These are phyloP conservation scores for Copidosoma floridanum DNA, from an alignment of 1,140 invertebrate species.

Conservation along the genomic window DNA sequence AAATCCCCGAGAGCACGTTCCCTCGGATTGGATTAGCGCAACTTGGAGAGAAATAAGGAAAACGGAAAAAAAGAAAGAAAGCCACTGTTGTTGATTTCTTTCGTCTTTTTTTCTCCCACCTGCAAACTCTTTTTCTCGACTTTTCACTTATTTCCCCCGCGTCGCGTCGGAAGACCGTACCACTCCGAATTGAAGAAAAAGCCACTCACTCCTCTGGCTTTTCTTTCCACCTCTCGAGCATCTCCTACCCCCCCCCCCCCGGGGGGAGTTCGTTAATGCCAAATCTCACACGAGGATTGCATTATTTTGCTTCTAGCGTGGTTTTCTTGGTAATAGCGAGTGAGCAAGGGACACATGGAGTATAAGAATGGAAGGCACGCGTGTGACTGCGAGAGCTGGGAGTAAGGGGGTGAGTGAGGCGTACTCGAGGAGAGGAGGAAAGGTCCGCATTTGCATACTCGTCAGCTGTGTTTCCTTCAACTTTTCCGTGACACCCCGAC, in stretches of 20 bases:
- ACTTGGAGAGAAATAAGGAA: neutral
- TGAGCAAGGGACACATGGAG: slow-evolving; percentile 22
- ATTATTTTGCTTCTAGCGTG: slow-evolving; percentile 36
- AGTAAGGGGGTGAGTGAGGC: neutral
- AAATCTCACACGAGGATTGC: slow-evolving; percentile 43
- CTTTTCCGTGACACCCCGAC: slow-evolving; percentile 48
- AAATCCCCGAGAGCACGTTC: too few species aligned
- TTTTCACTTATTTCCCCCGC: neutral
- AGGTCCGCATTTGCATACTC: slow-evolving; percentile 55
- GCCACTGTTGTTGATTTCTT: neutral
- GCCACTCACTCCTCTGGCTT: slow-evolving; percentile 10
- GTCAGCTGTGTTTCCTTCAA: slow-evolving; percentile 58
- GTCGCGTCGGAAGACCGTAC: too few species aligned
- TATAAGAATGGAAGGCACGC: neutral
- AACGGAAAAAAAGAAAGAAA: neutral
- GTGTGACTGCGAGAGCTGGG: slow-evolving; percentile 13
- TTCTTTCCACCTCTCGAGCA: neutral
- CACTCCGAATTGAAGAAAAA: neutral
- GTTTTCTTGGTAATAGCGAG: slow-evolving; percentile 28
- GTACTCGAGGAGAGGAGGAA: slow-evolving; percentile 19
- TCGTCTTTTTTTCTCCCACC: neutral
- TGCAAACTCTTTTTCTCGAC: neutral
- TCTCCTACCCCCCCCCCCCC: neutral
- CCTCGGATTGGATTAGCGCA: neutral
- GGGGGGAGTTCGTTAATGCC: slow-evolving; percentile 36